Base-by-base conservation (phyloP, 1,140 invertebrate species). In the Eumeta japonica region DNA sequence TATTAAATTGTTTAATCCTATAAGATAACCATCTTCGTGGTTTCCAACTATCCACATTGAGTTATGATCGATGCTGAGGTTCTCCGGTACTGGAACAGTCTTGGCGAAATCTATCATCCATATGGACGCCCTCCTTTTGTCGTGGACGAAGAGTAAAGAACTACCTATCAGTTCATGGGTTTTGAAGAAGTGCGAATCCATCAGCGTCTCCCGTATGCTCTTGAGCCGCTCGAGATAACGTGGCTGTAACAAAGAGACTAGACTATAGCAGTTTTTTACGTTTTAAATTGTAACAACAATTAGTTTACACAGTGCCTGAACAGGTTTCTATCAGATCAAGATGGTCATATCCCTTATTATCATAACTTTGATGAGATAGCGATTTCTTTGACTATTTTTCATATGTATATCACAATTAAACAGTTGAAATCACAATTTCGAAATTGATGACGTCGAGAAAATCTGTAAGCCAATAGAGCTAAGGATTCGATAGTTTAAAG, bases 81-180 rank as follows among this genome's bases (percentile, higher is more conserved):
- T 78, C 1, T 83, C 79, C 2, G 92, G 91, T 30, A 98, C 74
- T 10, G 83, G 83, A 31, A 91, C 81, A 2, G 93, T 97, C 73
- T 98, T 98, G 5, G 94, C 96, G 75, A 99, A 99, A 75, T 98
- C 96, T 37, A 98, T 99, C 77, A 99, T 84, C 95, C 95, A 98
- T 10, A 97, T 83, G 41, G 87, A 89, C 3, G 93, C 91, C 52
- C 86, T 86, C 37, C 83, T 81, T 11, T 84, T 79, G 62, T 98
- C 94, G 72, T 97, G 95, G 4, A 98, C 92, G 68, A 99, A 97
- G 18, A 99, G 79, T 31, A 99, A 70, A 14, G 93, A 97, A 62
- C 91, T 95, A 27, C 96, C 96, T 45, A 99, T 96, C n/a, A 98
- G 83, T 75, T 98, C 94, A 74, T 97, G 93, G 2, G 81, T 81